phyloP scores from a whole-genome alignment of 2,888 invertebrate genomes.

The Rhogogaster chlorosoma region DNA sequence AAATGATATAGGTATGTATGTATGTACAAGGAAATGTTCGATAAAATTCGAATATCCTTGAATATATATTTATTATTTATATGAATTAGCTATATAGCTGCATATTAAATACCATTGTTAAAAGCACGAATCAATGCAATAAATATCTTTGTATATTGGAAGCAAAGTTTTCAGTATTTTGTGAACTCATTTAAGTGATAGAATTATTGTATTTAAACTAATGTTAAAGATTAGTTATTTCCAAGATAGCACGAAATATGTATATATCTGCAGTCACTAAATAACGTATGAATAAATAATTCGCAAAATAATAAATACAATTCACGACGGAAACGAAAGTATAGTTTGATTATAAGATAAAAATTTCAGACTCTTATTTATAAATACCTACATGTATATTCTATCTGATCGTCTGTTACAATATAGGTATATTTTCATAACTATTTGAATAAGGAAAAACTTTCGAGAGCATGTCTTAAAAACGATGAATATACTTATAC shows the following conservation, averaged over 20 bases:
- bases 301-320: conserved; percentile 12
- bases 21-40: background rate
- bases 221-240: background rate
- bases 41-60: conserved; percentile 14
- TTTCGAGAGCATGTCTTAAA: background rate
- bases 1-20: background rate
- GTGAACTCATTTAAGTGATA: background rate
- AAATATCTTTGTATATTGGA: conserved; percentile 46
- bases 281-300: conserved; percentile 16
- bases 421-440: background rate
- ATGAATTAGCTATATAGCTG: conserved; percentile 34
- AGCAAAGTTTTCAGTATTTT: background rate
- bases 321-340: background rate
- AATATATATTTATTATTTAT: background rate
- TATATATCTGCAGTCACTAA: background rate
- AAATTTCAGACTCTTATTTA: conserved; percentile 1
- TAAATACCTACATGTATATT: conserved; percentile 4
- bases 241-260: background rate
- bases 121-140: conserved; percentile 47
- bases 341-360: background rate
- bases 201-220: background rate
- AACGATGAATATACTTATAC: background rate
- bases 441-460: background rate
- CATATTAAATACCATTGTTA: conserved; percentile 33
- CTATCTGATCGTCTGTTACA: background rate